These are phyloP conservation scores for Sinosuthora webbiana DNA, from an alignment of 2,113 vertebrate species.

Conservation along the genomic window DNA sequence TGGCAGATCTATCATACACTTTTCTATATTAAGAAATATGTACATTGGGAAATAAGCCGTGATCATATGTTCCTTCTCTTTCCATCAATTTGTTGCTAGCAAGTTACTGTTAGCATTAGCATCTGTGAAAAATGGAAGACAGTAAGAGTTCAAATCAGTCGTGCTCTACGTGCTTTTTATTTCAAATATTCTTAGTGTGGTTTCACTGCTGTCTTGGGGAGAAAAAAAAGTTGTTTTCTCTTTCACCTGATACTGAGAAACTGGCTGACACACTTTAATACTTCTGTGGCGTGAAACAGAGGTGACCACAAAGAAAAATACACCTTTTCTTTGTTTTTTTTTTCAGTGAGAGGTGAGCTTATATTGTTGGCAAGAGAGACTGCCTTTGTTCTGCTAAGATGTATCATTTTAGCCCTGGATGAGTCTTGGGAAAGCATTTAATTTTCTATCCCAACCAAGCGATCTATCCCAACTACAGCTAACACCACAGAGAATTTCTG, in stretches of 20 bases:
- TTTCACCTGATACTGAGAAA: not conserved
- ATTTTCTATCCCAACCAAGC: not conserved
- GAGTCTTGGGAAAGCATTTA: conserved; percentile 3
- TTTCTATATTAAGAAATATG: conserved; percentile 50
- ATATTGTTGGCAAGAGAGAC: not conserved
- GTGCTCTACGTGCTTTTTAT: not conserved
- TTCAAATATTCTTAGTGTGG: not conserved
- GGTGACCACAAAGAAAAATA: not conserved
- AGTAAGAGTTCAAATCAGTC: not conserved
- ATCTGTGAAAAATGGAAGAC: conserved; percentile 15
- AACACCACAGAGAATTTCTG: not conserved
- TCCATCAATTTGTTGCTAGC: not conserved
- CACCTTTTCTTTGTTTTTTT: conserved; percentile 7
- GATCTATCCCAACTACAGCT: not conserved
- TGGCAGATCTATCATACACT: conserved; percentile 48
- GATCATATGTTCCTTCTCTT: conserved; percentile 32
- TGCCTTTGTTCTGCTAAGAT: conserved; percentile 32
- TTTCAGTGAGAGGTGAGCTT: not conserved
- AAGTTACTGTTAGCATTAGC: not conserved
- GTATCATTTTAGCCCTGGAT: not conserved
- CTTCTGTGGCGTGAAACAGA: not conserved
- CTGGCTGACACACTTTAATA: conserved; percentile 1
- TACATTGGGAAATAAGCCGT: conserved; percentile 31
- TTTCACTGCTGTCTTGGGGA: not conserved
- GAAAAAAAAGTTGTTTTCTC: not conserved